Evolutionary conservation across 2,888 invertebrate species (phyloP), one percentile per base, ranked within the genome.

Genomic region (Pollenia angustigena): DNA sequence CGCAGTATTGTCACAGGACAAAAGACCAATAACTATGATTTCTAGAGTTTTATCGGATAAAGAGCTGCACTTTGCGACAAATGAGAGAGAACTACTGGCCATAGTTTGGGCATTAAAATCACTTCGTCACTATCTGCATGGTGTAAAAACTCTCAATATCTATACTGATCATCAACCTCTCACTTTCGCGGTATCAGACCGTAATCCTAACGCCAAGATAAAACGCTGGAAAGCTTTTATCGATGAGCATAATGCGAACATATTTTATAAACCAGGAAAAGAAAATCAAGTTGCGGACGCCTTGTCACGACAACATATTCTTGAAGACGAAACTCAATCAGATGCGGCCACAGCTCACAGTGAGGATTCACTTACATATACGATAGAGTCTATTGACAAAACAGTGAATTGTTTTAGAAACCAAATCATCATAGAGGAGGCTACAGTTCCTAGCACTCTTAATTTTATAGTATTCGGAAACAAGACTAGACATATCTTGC

Each of bases 231-330:
- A 32, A 6, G n/a, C 52, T 3, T 69, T 81, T 64, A 6, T 64
- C 7, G 46, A 46, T 7, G 46, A 64, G 2, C 46, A 64, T 9
- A 64, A 64, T 23, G 64, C 46, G 10, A 46, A 72, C 18, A 56
- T 81, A 32, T 82, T 75, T 42, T 85, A 84, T 69, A 84, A 87
- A 48, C 84, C 84, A 23, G 78, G 76, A 16, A 85, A 16, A 18
- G 54, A 54, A 18, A 54, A 54, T 54, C 16, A 16, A 1, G 54
- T 54, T 4, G 44, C 71, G 16, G 54, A 40, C 42, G 71, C 54
- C 4, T n/a, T 68, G 2, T 48, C 68, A 0, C 9, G 42, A 1
- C 23, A 66, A 18, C 48, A 48, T 50, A 48, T 66, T 32, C 32
- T 32, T 32, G 32, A 32, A 32, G 32, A 32, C 32, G 32, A 32